A percentile compares a stretch with the other conserved stretches of the same genome.
Evolutionary conservation across 2,797 vertebrate genomes (phyloP).

Genomic region (Cottoperca gobio): DNA sequence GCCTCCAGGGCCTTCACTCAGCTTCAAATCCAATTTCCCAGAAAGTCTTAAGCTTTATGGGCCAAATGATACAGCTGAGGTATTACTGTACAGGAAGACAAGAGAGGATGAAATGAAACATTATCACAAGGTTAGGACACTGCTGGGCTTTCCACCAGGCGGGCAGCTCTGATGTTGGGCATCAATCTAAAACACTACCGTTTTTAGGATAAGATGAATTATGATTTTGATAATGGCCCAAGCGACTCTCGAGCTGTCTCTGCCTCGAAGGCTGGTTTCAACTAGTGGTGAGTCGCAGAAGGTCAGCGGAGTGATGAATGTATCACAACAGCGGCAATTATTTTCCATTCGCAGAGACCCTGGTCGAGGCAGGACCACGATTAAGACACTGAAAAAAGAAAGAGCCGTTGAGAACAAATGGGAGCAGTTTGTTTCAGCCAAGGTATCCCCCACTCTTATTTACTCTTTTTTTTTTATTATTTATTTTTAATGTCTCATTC

Average conservation of each 20-base stretch:
- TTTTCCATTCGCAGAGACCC: conserved; percentile 83
- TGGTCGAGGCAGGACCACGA: conserved; percentile 77
- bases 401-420: conserved; percentile 78
- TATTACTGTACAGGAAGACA: conserved; percentile 71
- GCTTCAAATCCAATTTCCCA: conserved; percentile 82
- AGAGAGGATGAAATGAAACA: conserved; percentile 73
- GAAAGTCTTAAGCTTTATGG: conserved; percentile 82
- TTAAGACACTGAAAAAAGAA: conserved; percentile 80
- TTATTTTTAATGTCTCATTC: neutral
- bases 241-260: conserved; percentile 51
- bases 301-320: conserved; percentile 59
- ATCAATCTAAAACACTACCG: conserved; percentile 64
- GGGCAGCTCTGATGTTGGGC: conserved; percentile 40
- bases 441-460: conserved; percentile 46
- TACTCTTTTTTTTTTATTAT: neutral
- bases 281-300: conserved; percentile 43
- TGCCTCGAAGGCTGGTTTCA: conserved; percentile 44
- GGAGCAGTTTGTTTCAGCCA: conserved; percentile 79
- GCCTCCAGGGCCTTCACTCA: conserved; percentile 68
- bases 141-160: conserved; percentile 58
- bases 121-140: conserved; percentile 74
- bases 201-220: conserved; percentile 71
- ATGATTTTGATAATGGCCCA: conserved; percentile 71
- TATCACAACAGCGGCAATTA: conserved; percentile 35
- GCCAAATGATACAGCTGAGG: conserved; percentile 73